These are phyloP conservation scores for Creontiades dilutus DNA, from an alignment of 2,888 invertebrate species.

Conservation along the genomic window DNA sequence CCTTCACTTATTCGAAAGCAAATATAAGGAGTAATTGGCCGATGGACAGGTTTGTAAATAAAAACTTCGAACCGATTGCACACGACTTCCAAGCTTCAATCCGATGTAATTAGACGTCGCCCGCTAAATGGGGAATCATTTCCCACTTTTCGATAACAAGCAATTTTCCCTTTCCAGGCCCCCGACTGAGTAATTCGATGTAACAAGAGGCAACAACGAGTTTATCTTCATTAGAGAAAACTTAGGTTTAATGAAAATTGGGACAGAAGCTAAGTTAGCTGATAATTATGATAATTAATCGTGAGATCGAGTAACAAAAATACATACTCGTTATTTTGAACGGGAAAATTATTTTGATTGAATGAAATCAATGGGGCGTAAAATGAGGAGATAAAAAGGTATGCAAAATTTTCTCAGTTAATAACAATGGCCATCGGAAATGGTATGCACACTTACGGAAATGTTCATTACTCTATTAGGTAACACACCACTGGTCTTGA, in stretches of 20 bases:
- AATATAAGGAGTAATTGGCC: slow-evolving; percentile 53
- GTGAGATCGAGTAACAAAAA: neutral
- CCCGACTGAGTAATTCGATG: slow-evolving; percentile 13
- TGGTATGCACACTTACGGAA: no score
- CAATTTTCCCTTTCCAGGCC: slow-evolving; percentile 13
- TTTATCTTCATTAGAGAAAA: slow-evolving; percentile 23
- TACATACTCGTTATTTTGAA: neutral
- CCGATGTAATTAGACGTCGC: slow-evolving; percentile 16
- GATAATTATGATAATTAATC: neutral
- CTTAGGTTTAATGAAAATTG: neutral
- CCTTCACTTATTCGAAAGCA: slow-evolving; percentile 51
- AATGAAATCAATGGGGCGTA: no score
- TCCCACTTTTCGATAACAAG: slow-evolving; percentile 45
- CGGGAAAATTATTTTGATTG: no score
- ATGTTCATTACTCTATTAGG: no score
- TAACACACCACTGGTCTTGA: no score
- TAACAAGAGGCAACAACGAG: slow-evolving; percentile 28
- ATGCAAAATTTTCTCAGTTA: no score
- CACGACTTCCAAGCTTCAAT: slow-evolving; percentile 38
- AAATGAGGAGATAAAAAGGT: no score
- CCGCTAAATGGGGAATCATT: slow-evolving; percentile 43
- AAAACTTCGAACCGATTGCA: slow-evolving; percentile 25
- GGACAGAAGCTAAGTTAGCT: neutral
- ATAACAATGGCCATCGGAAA: no score
- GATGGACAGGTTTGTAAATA: slow-evolving; percentile 56